Percentiles rank a stretch among this genome's conserved stretches.
Conservation (phyloP, 2,888 invertebrate genomes). For the Aproaerema taeniolella region DNA sequence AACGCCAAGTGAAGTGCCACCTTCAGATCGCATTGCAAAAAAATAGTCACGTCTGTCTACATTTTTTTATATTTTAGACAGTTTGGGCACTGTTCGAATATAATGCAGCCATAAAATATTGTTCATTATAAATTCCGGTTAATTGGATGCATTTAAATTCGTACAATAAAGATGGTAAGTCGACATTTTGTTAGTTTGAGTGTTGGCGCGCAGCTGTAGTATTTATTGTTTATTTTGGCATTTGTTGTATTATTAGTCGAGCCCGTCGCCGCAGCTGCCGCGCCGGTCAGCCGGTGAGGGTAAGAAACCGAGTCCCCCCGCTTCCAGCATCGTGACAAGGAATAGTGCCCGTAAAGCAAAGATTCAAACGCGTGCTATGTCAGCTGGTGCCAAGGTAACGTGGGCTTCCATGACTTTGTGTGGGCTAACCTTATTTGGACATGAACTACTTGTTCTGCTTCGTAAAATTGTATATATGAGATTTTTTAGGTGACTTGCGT, state of each 20-base stretch:
- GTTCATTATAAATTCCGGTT: conserved; percentile 2
- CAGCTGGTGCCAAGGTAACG: conserved; percentile 60
- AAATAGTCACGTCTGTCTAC: conserved; percentile 3
- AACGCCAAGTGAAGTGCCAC: too few relatives aligned
- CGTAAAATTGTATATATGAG: too few relatives aligned
- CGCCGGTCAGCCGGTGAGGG: conserved; percentile 46
- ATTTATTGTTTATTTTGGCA: conserved; percentile 16
- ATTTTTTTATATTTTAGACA: neutral
- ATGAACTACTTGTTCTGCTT: too few relatives aligned
- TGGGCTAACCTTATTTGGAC: too few relatives aligned
- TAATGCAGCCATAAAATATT: neutral
- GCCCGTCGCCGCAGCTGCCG: conserved; percentile 47
- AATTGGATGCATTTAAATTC: neutral
- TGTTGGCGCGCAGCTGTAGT: conserved; percentile 20
- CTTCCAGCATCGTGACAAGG: conserved; percentile 75
- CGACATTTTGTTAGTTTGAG: neutral
- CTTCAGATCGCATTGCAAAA: conserved; percentile 2
- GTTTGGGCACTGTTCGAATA: conserved; percentile 7
- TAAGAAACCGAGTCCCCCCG: conserved; percentile 51
- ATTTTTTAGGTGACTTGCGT: too few relatives aligned
- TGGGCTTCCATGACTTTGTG: too few relatives aligned
- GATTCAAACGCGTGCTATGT: conserved; percentile 80
- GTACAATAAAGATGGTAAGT: conserved; percentile 15
- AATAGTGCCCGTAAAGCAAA: conserved; percentile 80
- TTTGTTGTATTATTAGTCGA: conserved; percentile 40